Conservation (phyloP, 2,797 vertebrate species). For the Phrynocephalus vlangalii region DNA sequence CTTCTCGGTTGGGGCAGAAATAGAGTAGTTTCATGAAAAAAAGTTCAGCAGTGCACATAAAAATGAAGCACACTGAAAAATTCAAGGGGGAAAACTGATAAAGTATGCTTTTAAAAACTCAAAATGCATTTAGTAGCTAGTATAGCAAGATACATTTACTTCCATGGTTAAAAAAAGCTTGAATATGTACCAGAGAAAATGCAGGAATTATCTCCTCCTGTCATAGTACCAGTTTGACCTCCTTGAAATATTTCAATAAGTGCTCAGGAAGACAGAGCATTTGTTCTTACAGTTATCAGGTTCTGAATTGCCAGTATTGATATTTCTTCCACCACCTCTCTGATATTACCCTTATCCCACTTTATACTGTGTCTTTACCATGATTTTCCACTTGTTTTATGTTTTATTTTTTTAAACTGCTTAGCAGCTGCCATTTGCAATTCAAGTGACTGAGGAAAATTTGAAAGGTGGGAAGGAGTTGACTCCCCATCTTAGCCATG, state of each 20-base stretch:
- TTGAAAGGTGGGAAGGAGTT: too few relatives aligned
- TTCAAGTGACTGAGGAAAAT: too few relatives aligned
- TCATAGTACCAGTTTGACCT: not conserved
- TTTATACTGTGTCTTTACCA: too few relatives aligned
- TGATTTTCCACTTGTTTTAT: too few relatives aligned
- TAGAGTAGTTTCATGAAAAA: not conserved
- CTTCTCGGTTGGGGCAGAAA: not conserved
- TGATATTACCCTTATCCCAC: too few relatives aligned
- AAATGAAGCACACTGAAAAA: not conserved
- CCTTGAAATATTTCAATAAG: not conserved
- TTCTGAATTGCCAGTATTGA: not conserved
- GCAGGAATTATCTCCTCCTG: not conserved
- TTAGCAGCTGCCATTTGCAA: too few relatives aligned
- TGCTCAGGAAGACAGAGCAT: too few relatives aligned
- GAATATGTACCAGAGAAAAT: not conserved
- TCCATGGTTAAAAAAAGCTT: not conserved
- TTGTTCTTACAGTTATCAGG: too few relatives aligned
- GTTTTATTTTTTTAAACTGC: too few relatives aligned
- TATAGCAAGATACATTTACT: not conserved
- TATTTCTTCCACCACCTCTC: too few relatives aligned
- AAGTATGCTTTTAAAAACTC: not conserved
- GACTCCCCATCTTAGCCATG: too few relatives aligned
- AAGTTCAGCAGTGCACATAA: not conserved
- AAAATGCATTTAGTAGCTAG: not conserved
- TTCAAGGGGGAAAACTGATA: not conserved